phyloP scores from a whole-genome alignment of 2,113 vertebrate genomes.

The Leucoraja erinaceus region DNA sequence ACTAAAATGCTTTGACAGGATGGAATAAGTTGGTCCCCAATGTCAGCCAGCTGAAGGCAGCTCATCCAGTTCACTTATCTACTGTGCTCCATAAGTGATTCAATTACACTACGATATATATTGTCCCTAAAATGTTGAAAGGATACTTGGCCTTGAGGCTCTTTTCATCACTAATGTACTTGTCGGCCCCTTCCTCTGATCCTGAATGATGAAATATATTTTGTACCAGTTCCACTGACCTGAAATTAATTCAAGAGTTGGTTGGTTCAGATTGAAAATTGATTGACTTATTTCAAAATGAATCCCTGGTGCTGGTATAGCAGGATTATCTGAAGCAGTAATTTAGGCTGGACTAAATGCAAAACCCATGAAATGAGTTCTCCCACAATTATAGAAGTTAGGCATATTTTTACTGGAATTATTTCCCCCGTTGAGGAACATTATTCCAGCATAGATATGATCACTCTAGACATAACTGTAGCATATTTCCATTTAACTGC shows the following conservation, averaged over 20 bases:
- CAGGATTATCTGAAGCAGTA: neutral
- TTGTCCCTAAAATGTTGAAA: slow-evolving; percentile 15
- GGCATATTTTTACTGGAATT: neutral
- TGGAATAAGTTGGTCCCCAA: slow-evolving; percentile 19
- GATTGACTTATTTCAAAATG: neutral
- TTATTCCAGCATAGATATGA: neutral
- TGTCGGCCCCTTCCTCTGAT: neutral
- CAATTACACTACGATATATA: slow-evolving; percentile 11
- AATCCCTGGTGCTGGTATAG: neutral
- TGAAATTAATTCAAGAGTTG: neutral
- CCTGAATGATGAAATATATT: neutral
- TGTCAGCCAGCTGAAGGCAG: slow-evolving; percentile 21
- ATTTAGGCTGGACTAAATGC: neutral
- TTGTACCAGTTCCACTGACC: neutral
- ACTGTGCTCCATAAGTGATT: neutral
- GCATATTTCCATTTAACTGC: neutral
- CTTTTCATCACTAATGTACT: slow-evolving; percentile 2
- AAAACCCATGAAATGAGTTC: neutral
- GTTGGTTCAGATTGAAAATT: neutral
- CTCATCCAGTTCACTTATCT: neutral
- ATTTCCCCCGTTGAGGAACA: neutral
- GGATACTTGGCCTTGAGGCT: neutral
- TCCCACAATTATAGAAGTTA: neutral
- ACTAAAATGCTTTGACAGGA: neutral
- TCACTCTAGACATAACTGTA: too few species aligned